phyloP scores from a whole-genome alignment of 2,113 vertebrate genomes.

The Silurus asotus region DNA sequence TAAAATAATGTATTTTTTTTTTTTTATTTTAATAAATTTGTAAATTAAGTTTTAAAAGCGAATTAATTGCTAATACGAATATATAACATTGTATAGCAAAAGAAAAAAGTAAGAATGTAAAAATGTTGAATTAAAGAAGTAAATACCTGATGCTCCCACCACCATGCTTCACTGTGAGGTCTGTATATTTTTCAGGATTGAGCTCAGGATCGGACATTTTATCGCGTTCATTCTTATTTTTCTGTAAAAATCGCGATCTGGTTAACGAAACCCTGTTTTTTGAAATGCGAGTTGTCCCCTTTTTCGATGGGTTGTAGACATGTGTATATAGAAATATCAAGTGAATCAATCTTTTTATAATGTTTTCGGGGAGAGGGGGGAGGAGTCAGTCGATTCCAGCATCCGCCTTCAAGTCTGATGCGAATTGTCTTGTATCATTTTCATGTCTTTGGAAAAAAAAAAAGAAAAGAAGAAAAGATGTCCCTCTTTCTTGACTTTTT shows the following conservation, averaged over 20 bases:
- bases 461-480: background rate
- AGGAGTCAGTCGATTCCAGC: background rate
- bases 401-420: background rate
- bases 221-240: background rate
- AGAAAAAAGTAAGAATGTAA: background rate
- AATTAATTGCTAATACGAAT: too few relatives aligned
- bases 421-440: background rate
- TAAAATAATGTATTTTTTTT: too few relatives aligned
- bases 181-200: background rate
- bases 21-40: too few relatives aligned
- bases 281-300: background rate
- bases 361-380: background rate
- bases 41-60: too few relatives aligned
- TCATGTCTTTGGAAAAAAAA: background rate
- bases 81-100: background rate
- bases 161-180: slow-evolving; percentile 19
- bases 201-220: slow-evolving; percentile 1
- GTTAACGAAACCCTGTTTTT: background rate
- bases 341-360: background rate
- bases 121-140: background rate
- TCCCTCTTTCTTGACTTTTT: slow-evolving; percentile 41
- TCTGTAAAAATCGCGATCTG: background rate
- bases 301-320: background rate
- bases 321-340: background rate
- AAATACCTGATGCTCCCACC: background rate